Evolutionary conservation across 2,113 vertebrate genomes (phyloP), one percentile per base, ranked within the genome.

Genomic region (Equus quagga): DNA sequence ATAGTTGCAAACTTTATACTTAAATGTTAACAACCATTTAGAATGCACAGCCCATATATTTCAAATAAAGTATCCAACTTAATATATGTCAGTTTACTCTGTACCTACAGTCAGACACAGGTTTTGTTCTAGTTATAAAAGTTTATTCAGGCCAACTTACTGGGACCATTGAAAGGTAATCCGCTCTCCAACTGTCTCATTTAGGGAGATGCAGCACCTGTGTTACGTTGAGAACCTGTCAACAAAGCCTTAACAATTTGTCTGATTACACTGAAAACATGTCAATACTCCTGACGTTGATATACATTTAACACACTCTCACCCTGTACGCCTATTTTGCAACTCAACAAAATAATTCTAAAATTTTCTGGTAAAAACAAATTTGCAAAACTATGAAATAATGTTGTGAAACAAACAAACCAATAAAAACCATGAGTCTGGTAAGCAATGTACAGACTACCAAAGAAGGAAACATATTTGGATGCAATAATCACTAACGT

Each of bases 301-400:
- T 23, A 65, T 12, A 26, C 31, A 58, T 31, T 21, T 81, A 78
- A 44, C 15, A 58, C 17, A 54, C 36, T 31, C 46, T 13, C 6
- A 76, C 8, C 4, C 13, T 23, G 14, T 49, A 64, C 3, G 49
- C 5, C 92, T 91, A 84, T 73, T 83, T 84, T 92, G 19, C 6
- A 87, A 70, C 4, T 44, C 10, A 49, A 89, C 26, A 44, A 94
- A 60, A 79, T 79, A 69, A 92, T 58, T 96, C 6, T 91, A 58
- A 96, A 76, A 19, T 78, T 91, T 46, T 69, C n/a, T 70, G 36
- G 24, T 62, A 96, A 92, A 96, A 93, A 58, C 36, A 64, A 84
- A 72, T 36, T 51, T 95, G 19, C 28, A 44, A 75, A 56, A 84
- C 44, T 62, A 44, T 67, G 18, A 49, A 80, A 76, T 49, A 86